Evolutionary conservation across 1,140 invertebrate genomes (phyloP), one percentile per base, ranked within the genome.

Genomic region (Drosophila kurseongensis): DNA sequence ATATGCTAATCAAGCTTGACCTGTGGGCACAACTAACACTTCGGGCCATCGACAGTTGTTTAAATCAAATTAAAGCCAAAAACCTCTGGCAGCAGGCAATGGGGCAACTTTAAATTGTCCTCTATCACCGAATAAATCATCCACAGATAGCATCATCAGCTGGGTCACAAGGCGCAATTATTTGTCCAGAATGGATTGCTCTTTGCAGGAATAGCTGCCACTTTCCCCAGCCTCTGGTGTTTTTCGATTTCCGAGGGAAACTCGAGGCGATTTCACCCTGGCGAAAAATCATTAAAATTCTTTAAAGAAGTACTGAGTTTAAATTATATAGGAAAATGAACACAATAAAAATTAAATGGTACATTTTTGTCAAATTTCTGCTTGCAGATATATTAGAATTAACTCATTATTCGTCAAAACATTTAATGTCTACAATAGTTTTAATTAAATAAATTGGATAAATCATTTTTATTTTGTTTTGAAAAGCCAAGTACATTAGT

Each of bases 1-100:
- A 88, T 88, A 88, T 89, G 83, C 63, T 89, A 88, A 88, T 89
- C 74, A 76, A 66, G 61, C 42, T 12, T 36, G 35, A 35, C 47
- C 57, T 51, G 36, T 16, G 27, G n/a, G 23, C 29, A 42, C 27
- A 50, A 67, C 65, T 47, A 71, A 40, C 61, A 68, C 60, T 29
- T 58, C 2, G 9, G 65, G 51, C 35, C 66, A 77, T 77, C 50
- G 75, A 63, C 66, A 77, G 36, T 62, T 51, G 27, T 16, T 36
- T 60, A 45, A 62, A 56, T 56, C 35, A 55, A 59, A 59, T 74
- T 69, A n/a, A 72, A 72, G 71, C 44, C 50, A 51, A 41, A 40
- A 23, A 27, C 29, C 41, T 14, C 44, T 35, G 50, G 23, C 27
- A 68, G 16, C 6, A 14, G 23, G 18, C 45, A 63, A 44, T 61